A percentile compares a stretch with the other conserved stretches of the same genome.
Conservation (phyloP, 2,888 invertebrate species). For the Mamestra brassicae region DNA sequence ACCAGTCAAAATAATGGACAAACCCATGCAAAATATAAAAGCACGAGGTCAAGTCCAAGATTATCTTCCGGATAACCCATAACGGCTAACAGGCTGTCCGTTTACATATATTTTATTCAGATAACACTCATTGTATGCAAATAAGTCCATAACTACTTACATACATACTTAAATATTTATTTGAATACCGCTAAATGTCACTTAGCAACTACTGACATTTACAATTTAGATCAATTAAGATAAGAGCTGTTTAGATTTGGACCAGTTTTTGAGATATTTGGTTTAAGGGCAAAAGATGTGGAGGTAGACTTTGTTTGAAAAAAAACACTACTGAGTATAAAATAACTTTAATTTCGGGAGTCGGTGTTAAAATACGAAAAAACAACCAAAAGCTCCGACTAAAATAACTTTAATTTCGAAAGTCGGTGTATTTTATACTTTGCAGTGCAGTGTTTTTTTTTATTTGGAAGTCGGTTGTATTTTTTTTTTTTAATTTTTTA, state of each 20-base stretch:
- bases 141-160: slow-evolving; percentile 21
- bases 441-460: too few species aligned
- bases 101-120: slow-evolving; percentile 50
- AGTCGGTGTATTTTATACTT: too few species aligned
- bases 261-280: slow-evolving; percentile 36
- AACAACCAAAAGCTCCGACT: too few species aligned
- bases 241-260: slow-evolving; percentile 45
- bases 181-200: slow-evolving; percentile 52
- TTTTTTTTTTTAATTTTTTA: too few species aligned
- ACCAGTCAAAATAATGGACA: not conserved
- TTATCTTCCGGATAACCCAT: slow-evolving; percentile 39
- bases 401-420: too few species aligned
- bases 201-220: slow-evolving; percentile 42
- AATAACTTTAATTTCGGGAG: too few species aligned
- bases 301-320: too few species aligned
- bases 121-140: slow-evolving; percentile 60
- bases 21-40: not conserved
- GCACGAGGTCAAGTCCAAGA: slow-evolving; percentile 3
- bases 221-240: slow-evolving; percentile 59
- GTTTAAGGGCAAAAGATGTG: slow-evolving; percentile 40
- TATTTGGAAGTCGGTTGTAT: too few species aligned
- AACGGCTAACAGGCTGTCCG: slow-evolving; percentile 17
- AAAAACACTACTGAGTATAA: too few species aligned
- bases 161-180: slow-evolving; percentile 7
- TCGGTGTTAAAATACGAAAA: too few species aligned